Conservation (phyloP, 2,113 vertebrate species). For the Bufo gargarizans region DNA sequence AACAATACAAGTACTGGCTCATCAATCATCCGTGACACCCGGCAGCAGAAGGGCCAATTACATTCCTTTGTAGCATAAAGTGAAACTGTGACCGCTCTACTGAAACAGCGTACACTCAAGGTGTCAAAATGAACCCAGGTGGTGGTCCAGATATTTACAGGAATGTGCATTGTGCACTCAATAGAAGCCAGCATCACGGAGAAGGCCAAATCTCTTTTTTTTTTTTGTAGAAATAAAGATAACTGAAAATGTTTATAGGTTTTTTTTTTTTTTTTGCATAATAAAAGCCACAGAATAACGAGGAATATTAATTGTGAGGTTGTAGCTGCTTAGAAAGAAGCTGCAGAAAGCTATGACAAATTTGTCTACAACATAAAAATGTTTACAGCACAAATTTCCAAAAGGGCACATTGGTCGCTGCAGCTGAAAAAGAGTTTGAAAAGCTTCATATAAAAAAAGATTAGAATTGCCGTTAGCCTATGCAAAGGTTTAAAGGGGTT, state of each 20-base stretch:
- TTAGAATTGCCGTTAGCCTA: too few species aligned
- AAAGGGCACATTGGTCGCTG: too few species aligned
- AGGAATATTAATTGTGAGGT: neutral
- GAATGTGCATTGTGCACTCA: neutral
- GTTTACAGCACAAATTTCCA: too few species aligned
- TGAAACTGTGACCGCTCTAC: neutral
- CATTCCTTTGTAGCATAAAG: neutral
- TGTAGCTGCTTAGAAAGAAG: neutral
- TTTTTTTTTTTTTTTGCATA: neutral
- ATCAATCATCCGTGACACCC: conserved; percentile 11
- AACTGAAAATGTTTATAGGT: neutral
- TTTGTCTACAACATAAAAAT: too few species aligned
- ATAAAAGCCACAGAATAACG: neutral
- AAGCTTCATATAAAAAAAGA: too few species aligned
- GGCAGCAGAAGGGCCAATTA: conserved; percentile 9
- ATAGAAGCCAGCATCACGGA: neutral
- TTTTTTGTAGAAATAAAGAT: neutral
- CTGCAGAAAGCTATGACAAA: neutral
- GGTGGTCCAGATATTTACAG: neutral
- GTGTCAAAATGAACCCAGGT: neutral
- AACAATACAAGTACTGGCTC: neutral
- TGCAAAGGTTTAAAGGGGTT: too few species aligned
- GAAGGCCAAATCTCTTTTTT: neutral
- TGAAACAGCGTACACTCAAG: neutral
- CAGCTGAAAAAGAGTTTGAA: too few species aligned